Conservation (phyloP, 2,113 vertebrate species). For the Orcinus orca region DNA sequence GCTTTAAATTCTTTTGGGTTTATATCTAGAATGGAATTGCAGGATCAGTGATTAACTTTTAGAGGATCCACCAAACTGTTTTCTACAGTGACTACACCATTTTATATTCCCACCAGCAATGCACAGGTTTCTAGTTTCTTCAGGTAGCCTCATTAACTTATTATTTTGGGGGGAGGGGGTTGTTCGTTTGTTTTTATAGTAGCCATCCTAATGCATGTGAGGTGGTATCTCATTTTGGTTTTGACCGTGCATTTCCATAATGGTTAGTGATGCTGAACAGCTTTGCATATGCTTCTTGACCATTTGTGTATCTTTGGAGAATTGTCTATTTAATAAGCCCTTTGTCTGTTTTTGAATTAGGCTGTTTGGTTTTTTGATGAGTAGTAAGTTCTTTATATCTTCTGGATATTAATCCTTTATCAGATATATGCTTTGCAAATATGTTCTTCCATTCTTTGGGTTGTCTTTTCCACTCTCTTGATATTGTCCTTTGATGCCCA, state of each 20-base stretch:
- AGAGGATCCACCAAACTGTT: neutral
- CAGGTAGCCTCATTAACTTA: neutral
- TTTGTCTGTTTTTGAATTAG: neutral
- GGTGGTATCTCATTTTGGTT: neutral
- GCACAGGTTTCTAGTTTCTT: neutral
- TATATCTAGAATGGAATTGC: neutral
- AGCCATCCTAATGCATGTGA: neutral
- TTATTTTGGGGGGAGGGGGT: neutral
- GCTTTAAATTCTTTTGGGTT: neutral
- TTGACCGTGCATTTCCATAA: neutral
- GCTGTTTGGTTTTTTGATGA: neutral
- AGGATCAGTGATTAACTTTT: neutral
- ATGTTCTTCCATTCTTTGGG: neutral
- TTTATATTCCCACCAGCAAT: neutral
- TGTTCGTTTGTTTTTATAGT: neutral
- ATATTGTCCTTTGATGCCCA: neutral
- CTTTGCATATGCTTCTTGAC: neutral
- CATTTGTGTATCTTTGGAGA: neutral
- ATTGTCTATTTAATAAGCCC: neutral
- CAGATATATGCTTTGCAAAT: neutral
- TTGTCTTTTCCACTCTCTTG: neutral
- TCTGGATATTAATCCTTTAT: neutral
- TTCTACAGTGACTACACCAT: neutral
- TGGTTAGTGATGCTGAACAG: neutral
- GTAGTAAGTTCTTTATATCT: neutral